These are phyloP conservation scores for Drosophila helvetica DNA, from an alignment of 2,888 invertebrate genomes.

Conservation along the genomic window DNA sequence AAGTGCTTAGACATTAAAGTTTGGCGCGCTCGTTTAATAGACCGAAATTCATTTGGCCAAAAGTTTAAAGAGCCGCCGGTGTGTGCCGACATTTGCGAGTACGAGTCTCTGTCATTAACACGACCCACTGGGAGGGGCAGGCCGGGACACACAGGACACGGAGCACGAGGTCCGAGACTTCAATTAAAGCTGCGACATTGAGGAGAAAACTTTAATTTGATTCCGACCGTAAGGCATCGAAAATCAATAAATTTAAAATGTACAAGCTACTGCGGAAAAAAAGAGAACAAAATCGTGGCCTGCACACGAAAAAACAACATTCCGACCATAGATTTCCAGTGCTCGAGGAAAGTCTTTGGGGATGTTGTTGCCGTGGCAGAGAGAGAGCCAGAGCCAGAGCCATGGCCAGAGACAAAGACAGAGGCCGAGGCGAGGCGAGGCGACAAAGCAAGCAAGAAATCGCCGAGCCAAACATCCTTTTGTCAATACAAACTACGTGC, in stretches of 20 bases:
- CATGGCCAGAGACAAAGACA: background rate
- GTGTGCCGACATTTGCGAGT: constrained; percentile 65
- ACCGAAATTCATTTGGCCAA: constrained; percentile 68
- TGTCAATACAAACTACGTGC: constrained; percentile 77
- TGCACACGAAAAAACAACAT: constrained; percentile 46
- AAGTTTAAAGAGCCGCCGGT: constrained; percentile 70
- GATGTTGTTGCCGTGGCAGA: constrained; percentile 54
- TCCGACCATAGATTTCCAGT: constrained; percentile 55
- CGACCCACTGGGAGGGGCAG: constrained; percentile 14
- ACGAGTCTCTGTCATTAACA: constrained; percentile 71
- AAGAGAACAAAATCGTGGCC: constrained; percentile 35
- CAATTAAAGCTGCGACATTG: constrained; percentile 59
- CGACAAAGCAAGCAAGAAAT: constrained; percentile 67
- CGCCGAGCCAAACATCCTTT: constrained; percentile 79
- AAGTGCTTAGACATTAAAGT: constrained; percentile 78
- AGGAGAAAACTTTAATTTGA: constrained; percentile 54
- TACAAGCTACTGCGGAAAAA: constrained; percentile 50
- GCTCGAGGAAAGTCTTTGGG: constrained; percentile 62
- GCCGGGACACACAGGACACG: background rate
- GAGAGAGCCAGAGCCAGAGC: constrained; percentile 21
- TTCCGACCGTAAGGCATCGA: constrained; percentile 45
- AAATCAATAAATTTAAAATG: constrained; percentile 78
- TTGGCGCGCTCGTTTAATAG: constrained; percentile 65
- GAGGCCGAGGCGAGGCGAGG: background rate
- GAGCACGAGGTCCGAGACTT: background rate